A percentile compares a stretch with the other conserved stretches of the same genome.
Conservation (phyloP, 2,797 vertebrate species). For the Tachyglossus aculeatus region DNA sequence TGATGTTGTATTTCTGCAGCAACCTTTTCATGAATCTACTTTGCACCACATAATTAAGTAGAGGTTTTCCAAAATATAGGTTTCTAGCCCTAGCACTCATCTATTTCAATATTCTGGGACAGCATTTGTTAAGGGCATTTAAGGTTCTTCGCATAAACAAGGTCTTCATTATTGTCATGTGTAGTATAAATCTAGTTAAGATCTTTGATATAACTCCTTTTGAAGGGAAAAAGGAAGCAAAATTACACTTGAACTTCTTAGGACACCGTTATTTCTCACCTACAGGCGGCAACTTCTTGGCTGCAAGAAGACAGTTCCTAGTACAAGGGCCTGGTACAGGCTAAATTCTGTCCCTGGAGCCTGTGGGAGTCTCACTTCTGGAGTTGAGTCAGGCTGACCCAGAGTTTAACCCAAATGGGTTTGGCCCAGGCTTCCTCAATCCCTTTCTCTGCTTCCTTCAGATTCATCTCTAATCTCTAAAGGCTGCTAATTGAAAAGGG, state of each 20-base stretch:
- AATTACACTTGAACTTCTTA: not conserved
- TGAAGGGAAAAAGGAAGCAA: not conserved
- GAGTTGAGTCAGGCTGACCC: no score
- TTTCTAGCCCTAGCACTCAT: not conserved
- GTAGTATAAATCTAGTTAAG: constrained; percentile 1
- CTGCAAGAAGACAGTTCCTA: no score
- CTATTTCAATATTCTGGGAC: not conserved
- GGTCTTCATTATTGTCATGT: not conserved
- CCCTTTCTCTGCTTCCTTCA: no score
- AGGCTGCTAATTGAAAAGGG: no score
- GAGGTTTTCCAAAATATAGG: not conserved
- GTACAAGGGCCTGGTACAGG: no score
- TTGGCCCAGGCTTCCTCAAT: no score
- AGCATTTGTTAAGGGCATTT: constrained; percentile 1
- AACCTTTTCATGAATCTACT: constrained; percentile 1
- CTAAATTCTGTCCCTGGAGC: no score
- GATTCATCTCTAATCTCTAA: no score
- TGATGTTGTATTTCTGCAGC: constrained; percentile 5
- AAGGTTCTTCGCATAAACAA: not conserved
- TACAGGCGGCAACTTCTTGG: constrained; percentile 13
- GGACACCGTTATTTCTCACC: not conserved
- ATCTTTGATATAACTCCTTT: constrained; percentile 16
- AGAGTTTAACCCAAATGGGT: no score
- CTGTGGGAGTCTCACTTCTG: no score
- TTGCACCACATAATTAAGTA: constrained; percentile 2